Evolutionary conservation across 2,888 invertebrate genomes (phyloP), one percentile per base, ranked within the genome.

Genomic region (Drosophila robusta): DNA sequence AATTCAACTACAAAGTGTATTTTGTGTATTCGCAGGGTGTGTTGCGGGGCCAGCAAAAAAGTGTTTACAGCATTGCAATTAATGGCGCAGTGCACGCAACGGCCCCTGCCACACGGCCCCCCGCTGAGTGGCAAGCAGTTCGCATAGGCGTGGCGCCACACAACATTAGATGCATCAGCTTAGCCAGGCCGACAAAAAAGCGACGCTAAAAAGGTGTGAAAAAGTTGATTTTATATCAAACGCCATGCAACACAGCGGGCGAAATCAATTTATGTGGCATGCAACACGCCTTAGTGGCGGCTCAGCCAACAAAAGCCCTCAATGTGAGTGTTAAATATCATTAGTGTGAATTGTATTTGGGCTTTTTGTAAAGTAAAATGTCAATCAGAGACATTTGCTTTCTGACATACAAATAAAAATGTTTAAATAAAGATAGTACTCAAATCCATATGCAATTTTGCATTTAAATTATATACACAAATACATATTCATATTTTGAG

Each of bases 31-130:
- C 26, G 45, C 45, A 55, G 52, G 49, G 66, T 42, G 62, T 55
- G 69, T 38, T 51, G 54, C 64, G 51, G 54, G 62, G 41, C 24
- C 32, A 38, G 14, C 14, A 11, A 54, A 66, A 67, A 83, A 72
- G 87, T 86, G 83, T 86, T 88, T 80, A 84, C 78, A 84, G 74
- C 71, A 54, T 55, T 87, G 78, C 89, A 80, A 84, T 86, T 80
- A 89, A 84, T 82, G 64, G 70, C 78, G 49, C 70, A 45, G 62
- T 58, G 49, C 89, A 89, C 87, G 89, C 87, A 70, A 80, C 38
- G 65, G 57, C 11, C 6, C 45, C 34, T n/a, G 34, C 32, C 22
- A 29, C 22, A 32, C 8, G 0, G 7, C 0, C 26, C 9, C 72
- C 67, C 54, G 41, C 62, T 51, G 61, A 44, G 57, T 39, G 29